These are phyloP conservation scores for Ormyrus rosae DNA, from an alignment of 2,888 invertebrate genomes.

Conservation along the genomic window DNA sequence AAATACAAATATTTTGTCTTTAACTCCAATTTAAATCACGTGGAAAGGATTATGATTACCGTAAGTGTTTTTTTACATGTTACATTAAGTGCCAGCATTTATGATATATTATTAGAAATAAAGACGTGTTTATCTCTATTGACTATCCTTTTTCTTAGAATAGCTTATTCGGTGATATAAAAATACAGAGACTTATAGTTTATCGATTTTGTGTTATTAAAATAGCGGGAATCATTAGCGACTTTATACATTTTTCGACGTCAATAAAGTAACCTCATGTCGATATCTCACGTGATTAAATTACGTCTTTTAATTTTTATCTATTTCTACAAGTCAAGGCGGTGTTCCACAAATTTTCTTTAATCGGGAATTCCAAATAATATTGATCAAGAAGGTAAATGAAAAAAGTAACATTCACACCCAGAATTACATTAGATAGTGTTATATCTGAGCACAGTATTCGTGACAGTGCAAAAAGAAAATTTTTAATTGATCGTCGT, in stretches of 20 bases:
- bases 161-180: not conserved
- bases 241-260: not conserved
- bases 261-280: not conserved
- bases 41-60: slow-evolving; percentile 39
- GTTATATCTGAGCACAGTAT: not conserved
- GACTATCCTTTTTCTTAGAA: not conserved
- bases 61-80: not conserved
- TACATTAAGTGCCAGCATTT: no score
- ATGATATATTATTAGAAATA: no score
- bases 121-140: not conserved
- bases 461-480: slow-evolving; percentile 21
- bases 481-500: not conserved
- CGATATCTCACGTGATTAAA: not conserved
- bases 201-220: slow-evolving; percentile 24
- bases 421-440: no score
- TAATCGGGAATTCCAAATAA: not conserved
- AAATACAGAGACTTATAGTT: not conserved
- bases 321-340: not conserved
- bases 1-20: not conserved
- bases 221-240: slow-evolving; percentile 6
- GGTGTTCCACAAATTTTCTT: not conserved
- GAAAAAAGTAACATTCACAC: no score
- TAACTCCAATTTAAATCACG: slow-evolving; percentile 5
- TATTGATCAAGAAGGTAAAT: not conserved
- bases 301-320: not conserved